phyloP scores from a whole-genome alignment of 2,888 invertebrate species.

The Tetragonula carbonaria region DNA sequence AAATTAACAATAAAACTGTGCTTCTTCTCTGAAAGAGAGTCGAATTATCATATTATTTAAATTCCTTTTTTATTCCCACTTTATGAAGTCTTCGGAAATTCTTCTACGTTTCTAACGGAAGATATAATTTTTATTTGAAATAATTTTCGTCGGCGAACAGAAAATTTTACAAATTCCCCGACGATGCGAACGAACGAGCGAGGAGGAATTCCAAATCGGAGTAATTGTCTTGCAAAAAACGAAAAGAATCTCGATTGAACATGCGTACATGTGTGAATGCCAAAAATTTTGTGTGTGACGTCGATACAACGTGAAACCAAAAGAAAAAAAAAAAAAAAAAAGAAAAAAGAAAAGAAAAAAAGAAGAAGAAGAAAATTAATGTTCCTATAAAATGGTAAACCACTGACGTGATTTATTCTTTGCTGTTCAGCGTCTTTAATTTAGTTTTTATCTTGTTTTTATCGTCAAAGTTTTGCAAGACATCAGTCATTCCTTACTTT shows the following conservation, averaged over 20 bases:
- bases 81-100: neutral
- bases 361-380: neutral
- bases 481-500: neutral
- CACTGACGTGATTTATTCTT: neutral
- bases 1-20: neutral
- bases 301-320: neutral
- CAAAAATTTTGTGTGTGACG: neutral
- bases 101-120: neutral
- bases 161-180: neutral
- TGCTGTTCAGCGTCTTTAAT: neutral
- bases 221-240: neutral
- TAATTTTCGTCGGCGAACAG: no score
- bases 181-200: no score
- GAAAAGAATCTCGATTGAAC: neutral
- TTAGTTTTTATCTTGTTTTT: neutral
- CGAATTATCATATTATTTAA: neutral
- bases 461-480: neutral
- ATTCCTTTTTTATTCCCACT: neutral
- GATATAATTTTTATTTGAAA: neutral
- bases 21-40: neutral
- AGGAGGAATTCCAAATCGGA: neutral
- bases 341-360: no score
- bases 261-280: no score
- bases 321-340: no score
- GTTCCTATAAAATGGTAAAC: neutral